These are phyloP conservation scores for Percopsis omiscomaycus DNA, from an alignment of 2,797 vertebrate species.

Conservation along the genomic window DNA sequence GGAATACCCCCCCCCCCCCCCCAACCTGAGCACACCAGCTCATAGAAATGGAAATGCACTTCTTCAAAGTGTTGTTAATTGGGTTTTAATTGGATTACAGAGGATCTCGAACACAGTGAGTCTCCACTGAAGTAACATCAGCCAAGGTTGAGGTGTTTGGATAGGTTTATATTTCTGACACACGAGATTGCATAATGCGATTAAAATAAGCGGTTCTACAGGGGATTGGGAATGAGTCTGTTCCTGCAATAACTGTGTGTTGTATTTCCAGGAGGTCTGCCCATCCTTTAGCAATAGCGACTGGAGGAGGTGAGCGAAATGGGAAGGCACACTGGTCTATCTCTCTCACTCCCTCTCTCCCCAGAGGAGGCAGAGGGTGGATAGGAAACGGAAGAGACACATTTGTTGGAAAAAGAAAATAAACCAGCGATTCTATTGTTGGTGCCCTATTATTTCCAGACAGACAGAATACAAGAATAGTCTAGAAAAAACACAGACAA, in stretches of 20 bases:
- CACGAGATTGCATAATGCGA: not conserved
- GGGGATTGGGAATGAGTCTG: too few relatives aligned
- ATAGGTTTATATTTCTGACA: too few relatives aligned
- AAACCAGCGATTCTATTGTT: not conserved
- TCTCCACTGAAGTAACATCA: not conserved
- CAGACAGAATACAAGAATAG: not conserved
- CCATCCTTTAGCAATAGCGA: not conserved
- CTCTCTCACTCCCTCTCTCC: slow-evolving; percentile 14
- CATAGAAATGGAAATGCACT: slow-evolving; percentile 63
- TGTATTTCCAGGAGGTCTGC: not conserved
- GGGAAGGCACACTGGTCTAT: slow-evolving; percentile 21
- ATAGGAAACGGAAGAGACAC: slow-evolving; percentile 1
- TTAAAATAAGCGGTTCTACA: not conserved
- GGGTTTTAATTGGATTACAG: slow-evolving; percentile 44
- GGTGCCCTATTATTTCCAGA: not conserved
- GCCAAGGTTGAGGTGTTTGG: not conserved
- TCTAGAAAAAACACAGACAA: too few relatives aligned
- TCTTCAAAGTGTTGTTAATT: slow-evolving; percentile 40
- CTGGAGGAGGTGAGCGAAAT: slow-evolving; percentile 10
- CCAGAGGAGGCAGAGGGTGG: slow-evolving; percentile 10
- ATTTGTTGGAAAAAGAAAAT: not conserved
- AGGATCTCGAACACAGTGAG: slow-evolving; percentile 17
- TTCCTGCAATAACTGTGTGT: too few relatives aligned
- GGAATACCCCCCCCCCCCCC: slow-evolving; percentile 38
- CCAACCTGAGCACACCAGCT: slow-evolving; percentile 17